A percentile compares a stretch with the other conserved stretches of the same genome.
Conservation (phyloP, 2,888 invertebrate genomes). For the Coecobrya sp. region DNA sequence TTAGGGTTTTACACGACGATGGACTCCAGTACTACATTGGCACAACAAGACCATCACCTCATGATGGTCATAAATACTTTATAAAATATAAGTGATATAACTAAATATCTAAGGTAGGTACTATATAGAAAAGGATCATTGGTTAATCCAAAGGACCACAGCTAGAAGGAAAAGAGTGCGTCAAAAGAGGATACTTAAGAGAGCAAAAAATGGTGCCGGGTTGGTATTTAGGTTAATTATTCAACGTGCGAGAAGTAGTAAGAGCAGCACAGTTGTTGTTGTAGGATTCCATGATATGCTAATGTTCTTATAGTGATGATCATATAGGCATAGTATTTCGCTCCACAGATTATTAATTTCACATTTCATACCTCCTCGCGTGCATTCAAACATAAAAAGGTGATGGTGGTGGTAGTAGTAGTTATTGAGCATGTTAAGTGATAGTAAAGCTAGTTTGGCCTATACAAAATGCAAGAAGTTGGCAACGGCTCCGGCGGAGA, state of each 20-base stretch:
- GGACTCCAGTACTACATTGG: neutral
- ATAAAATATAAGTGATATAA: neutral
- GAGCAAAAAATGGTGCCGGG: neutral
- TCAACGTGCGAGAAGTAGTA: constrained; percentile 12
- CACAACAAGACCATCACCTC: neutral
- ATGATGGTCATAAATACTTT: neutral
- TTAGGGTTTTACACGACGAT: neutral
- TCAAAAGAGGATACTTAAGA: neutral
- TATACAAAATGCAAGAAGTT: constrained; percentile 37
- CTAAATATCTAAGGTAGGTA: neutral
- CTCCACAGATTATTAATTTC: constrained; percentile 70
- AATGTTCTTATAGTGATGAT: constrained; percentile 20
- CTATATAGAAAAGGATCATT: neutral
- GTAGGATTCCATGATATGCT: constrained; percentile 40
- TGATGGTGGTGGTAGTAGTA: neutral
- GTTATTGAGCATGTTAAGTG: constrained; percentile 61
- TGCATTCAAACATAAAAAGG: constrained; percentile 12
- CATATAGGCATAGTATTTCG: neutral
- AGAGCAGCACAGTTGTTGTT: neutral
- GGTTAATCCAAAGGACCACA: neutral
- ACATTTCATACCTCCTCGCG: constrained; percentile 45
- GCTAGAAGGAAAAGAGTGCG: neutral
- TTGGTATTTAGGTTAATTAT: constrained; percentile 54
- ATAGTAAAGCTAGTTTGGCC: constrained; percentile 48
- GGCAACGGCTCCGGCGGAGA: constrained; percentile 22